Evolutionary conservation across 2,113 vertebrate species (phyloP), one percentile per base, ranked within the genome.

Genomic region (Gymnobelideus leadbeateri): DNA sequence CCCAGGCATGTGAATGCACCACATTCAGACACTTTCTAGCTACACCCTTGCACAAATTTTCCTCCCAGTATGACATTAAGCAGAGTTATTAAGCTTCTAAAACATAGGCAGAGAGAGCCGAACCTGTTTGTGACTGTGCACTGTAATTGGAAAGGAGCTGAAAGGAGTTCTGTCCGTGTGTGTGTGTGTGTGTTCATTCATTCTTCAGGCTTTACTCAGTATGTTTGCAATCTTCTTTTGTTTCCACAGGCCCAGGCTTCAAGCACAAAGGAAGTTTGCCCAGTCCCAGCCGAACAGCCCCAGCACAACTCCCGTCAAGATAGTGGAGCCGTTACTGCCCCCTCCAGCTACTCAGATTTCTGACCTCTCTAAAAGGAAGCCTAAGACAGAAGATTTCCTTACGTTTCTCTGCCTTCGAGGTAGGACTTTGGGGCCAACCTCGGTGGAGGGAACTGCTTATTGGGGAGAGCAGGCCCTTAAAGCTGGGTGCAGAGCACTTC

Each of bases 331-430:
- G 43, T 98, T 99, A 97, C 99, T 99, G 98, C 99, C 99, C 97
- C 98, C 99, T 92, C 99, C 99, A 94, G 99, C 99, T 96, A 99
- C 99, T 94, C 99, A 99, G 94, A 99, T 99, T 97, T 99, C 99
- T 97, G 99, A 99, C 99, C 99, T 99, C 99, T 99, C 99, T 97
- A 99, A 99, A 98, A 99, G 99, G 98, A 99, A 99, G 98, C 99
- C 99, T 98, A 99, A 99, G 99, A 99, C 99, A 28, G 99, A 99
- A 99, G 99, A 99, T 99, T 99, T 99, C 98, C 99, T 99, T 98
- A 99, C 99, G 93, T 99, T 99, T 98, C 99, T 99, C 98, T 99
- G 99, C 98, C 99, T 99, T 98, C 99, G 99, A 99, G 99, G 99
- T 99, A 99, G 97, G 99, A 95, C 26, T 91, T 11, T 43, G 0